Conservation (phyloP, 1,140 invertebrate genomes). For the Cephus cinctus region DNA sequence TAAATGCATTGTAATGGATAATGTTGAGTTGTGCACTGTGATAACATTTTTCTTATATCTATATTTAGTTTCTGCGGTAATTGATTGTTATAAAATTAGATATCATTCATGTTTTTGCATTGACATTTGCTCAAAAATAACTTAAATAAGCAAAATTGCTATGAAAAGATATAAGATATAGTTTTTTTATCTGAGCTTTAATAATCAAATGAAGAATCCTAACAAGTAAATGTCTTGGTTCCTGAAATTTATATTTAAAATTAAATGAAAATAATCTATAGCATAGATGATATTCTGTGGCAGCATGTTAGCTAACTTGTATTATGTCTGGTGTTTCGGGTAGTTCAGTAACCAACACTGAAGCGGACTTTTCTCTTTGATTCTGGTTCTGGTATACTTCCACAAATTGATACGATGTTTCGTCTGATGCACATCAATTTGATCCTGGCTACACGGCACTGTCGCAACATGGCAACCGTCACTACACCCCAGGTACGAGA, state of each 20-base stretch:
- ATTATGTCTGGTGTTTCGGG: slow-evolving; percentile 42
- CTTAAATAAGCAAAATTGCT: neutral
- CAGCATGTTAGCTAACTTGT: slow-evolving; percentile 34
- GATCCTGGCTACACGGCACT: slow-evolving; percentile 35
- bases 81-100: no score
- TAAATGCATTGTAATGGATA: no score
- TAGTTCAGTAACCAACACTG: slow-evolving; percentile 49
- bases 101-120: no score
- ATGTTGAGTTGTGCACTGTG: no score
- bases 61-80: no score
- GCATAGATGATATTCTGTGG: slow-evolving; percentile 27
- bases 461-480: slow-evolving; percentile 34
- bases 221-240: neutral
- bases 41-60: no score
- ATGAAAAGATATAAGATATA: neutral
- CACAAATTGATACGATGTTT: slow-evolving; percentile 37
- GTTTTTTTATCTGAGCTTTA: neutral
- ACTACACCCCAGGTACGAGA: slow-evolving; percentile 43
- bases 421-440: slow-evolving; percentile 37
- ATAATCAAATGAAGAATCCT: neutral
- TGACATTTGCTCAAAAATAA: no score
- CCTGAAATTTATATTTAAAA: neutral
- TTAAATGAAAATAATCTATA: neutral
- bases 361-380: slow-evolving; percentile 52
- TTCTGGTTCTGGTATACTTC: slow-evolving; percentile 41